These are phyloP conservation scores for Nerophis ophidion DNA, from an alignment of 2,113 vertebrate species.

Conservation along the genomic window DNA sequence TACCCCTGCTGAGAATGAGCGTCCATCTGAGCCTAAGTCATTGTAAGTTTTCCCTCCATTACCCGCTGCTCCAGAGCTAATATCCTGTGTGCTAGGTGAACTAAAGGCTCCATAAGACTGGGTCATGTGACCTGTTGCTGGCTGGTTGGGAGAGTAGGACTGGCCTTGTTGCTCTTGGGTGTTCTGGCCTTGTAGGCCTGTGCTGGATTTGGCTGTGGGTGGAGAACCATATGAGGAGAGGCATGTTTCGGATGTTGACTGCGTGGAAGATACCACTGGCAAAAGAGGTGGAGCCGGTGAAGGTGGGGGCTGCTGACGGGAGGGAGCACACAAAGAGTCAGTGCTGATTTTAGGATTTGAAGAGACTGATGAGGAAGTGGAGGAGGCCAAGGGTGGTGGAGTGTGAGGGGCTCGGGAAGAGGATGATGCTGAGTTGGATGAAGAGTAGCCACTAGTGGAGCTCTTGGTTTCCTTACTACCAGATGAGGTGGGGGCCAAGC, in stretches of 20 bases:
- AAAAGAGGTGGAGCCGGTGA: constrained; percentile 50
- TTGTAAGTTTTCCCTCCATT: constrained; percentile 58
- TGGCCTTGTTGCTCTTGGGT: constrained; percentile 61
- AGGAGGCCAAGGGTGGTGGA: constrained; percentile 57
- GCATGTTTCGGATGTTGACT: constrained; percentile 55
- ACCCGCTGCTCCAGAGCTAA: constrained; percentile 62
- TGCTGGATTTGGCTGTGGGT: constrained; percentile 68
- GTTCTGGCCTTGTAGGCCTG: constrained; percentile 74
- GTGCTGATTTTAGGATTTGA: constrained; percentile 69
- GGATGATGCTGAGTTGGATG: constrained; percentile 56
- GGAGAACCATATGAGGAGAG: constrained; percentile 64
- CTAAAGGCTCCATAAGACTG: constrained; percentile 75
- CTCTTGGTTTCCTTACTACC: constrained; percentile 53
- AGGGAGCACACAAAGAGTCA: constrained; percentile 53
- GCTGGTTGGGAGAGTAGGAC: constrained; percentile 73
- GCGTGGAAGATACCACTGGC: constrained; percentile 54
- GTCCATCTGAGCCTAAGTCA: constrained; percentile 53
- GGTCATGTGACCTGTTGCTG: constrained; percentile 57
- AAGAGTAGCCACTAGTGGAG: constrained; percentile 68
- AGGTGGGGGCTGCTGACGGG: constrained; percentile 59
- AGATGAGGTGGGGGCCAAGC: constrained; percentile 46
- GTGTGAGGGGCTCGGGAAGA: constrained; percentile 63
- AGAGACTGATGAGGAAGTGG: constrained; percentile 59
- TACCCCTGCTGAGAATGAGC: constrained; percentile 76
- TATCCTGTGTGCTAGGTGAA: constrained; percentile 73